Evolutionary conservation across 1,140 invertebrate genomes (phyloP).

Genomic region (fruit fly (Drosophila melanogaster)): DNA sequence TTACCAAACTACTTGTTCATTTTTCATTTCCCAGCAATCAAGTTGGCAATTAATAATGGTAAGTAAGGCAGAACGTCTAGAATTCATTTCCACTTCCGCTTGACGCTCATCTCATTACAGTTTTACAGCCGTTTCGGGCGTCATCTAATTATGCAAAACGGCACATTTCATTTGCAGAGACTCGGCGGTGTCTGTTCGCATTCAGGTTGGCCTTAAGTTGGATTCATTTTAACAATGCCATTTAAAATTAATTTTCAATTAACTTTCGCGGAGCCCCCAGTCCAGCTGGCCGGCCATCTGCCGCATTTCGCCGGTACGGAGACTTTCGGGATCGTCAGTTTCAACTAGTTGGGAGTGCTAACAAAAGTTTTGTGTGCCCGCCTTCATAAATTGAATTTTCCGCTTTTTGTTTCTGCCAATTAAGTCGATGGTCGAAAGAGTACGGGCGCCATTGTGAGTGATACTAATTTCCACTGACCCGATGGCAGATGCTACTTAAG

Average conservation of each 20-base stretch:
- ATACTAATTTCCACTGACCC: slow-evolving; percentile 64
- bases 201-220: slow-evolving; percentile 29
- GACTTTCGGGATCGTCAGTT: slow-evolving; percentile 6
- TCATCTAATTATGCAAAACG: slow-evolving; percentile 75
- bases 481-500: slow-evolving; percentile 39
- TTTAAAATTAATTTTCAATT: slow-evolving; percentile 82
- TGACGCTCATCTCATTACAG: slow-evolving; percentile 49
- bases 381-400: slow-evolving; percentile 69
- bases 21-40: slow-evolving; percentile 32
- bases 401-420: slow-evolving; percentile 59
- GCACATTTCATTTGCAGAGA: slow-evolving; percentile 49
- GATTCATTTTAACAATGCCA: slow-evolving; percentile 67
- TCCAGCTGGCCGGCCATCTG: slow-evolving; percentile 43
- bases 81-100: slow-evolving; percentile 37
- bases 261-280: slow-evolving; percentile 48
- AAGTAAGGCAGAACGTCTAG: slow-evolving; percentile 18
- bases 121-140: slow-evolving; percentile 57
- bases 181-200: slow-evolving; percentile 13
- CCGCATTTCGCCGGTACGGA: background rate
- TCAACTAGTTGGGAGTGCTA: slow-evolving; percentile 32
- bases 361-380: slow-evolving; percentile 46
- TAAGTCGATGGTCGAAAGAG: slow-evolving; percentile 46
- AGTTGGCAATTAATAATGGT: slow-evolving; percentile 47
- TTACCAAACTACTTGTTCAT: slow-evolving; percentile 3
- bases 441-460: slow-evolving; percentile 45